phyloP scores from a whole-genome alignment of 2,113 vertebrate genomes.

The Dicaeum eximium region DNA sequence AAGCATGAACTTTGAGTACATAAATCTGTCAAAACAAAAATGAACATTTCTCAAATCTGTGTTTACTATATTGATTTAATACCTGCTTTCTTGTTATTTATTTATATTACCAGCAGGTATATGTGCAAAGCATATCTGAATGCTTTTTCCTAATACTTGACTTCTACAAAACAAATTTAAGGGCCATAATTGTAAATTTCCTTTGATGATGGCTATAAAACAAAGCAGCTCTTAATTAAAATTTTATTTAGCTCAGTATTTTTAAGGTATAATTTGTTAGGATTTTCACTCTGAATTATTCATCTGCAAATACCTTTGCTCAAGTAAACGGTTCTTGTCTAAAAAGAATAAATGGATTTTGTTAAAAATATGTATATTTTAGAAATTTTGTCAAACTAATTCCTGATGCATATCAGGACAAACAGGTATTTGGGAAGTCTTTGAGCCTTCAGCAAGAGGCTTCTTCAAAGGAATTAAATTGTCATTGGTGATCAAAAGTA shows the following conservation, averaged over 20 bases:
- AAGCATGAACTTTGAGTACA: neutral
- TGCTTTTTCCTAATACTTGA: neutral
- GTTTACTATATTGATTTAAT: neutral
- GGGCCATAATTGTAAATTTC: neutral
- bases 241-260: neutral
- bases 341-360: neutral
- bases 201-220: neutral
- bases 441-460: neutral
- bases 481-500: neutral
- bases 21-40: neutral
- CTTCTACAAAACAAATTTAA: neutral
- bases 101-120: neutral
- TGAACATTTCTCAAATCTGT: neutral
- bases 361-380: accelerated
- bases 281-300: neutral
- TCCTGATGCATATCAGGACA: neutral
- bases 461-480: neutral
- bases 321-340: neutral
- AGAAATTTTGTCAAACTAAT: neutral
- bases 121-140: neutral
- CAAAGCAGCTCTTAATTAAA: neutral
- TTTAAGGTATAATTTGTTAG: neutral
- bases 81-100: neutral
- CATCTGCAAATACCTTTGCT: neutral
- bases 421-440: neutral